Percentiles rank a stretch among this genome's conserved stretches.
These are phyloP conservation scores for Patella depressa DNA, from an alignment of 2,888 invertebrate species.

Conservation along the genomic window DNA sequence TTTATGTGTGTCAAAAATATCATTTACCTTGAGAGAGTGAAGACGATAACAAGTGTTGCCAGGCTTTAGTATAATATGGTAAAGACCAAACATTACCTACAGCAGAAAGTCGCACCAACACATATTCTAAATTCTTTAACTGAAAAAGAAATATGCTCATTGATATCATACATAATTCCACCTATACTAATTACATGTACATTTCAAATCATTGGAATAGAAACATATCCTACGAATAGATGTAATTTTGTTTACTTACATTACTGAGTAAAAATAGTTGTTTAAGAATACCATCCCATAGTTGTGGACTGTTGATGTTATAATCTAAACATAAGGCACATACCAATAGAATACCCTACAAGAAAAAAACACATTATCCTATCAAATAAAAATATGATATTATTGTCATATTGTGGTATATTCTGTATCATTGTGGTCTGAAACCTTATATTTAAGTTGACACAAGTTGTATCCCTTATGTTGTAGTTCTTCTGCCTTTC, in stretches of 20 bases:
- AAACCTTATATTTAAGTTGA: no score
- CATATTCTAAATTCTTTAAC: slow-evolving; percentile 52
- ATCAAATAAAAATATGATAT: neutral
- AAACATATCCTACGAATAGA: no score
- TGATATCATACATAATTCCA: neutral
- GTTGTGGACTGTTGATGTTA: slow-evolving; percentile 51
- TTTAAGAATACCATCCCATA: slow-evolving; percentile 60
- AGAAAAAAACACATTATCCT: neutral
- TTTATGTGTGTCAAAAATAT: no score
- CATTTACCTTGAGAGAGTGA: slow-evolving; percentile 53
- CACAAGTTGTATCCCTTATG: no score
- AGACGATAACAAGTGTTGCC: slow-evolving; percentile 50
- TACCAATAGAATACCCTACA: slow-evolving; percentile 56
- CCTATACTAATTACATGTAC: neutral
- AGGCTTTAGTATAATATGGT: slow-evolving; percentile 47
- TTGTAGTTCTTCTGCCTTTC: no score
- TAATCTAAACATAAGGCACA: slow-evolving; percentile 62
- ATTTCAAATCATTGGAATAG: no score
- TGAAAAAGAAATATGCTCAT: slow-evolving; percentile 22
- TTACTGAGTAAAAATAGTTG: slow-evolving; percentile 54
- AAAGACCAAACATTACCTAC: slow-evolving; percentile 54
- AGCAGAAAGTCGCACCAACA: slow-evolving; percentile 49
- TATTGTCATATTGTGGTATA: neutral
- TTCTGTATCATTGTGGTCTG: no score
- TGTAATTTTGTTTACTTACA: slow-evolving; percentile 42